Evolutionary conservation across 1,140 invertebrate genomes (phyloP), one percentile per base, ranked within the genome.

Genomic region (Tetraneura akinire): DNA sequence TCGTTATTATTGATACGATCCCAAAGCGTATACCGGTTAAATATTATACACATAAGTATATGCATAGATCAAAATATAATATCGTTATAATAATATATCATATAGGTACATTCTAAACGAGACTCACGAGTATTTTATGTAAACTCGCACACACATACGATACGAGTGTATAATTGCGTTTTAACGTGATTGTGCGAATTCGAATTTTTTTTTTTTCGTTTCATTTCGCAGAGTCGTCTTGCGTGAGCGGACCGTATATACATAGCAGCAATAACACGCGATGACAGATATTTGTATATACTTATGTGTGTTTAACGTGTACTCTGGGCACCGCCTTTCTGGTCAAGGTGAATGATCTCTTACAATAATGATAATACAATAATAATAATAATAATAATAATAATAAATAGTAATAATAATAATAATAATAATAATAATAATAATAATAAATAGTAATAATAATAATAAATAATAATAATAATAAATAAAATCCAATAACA

Each of bases 341-440:
- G 71, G 71, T 74, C 71, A 74, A 74, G 71, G 71, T 74, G 71
- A 74, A 74, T 57, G 71, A 74, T 74, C 71, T 74, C 71, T 74
- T 37, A 37, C 32, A 37, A 37, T 37, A 37, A 37, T 37, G 32
- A 37, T 37, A 23, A 29, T 51, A 55, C 11, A 42, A 42, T 21
- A 74, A 74, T 49, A 42, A 42, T 42, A 21, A 62, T 60, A 26
- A 57, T 26, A 26, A 57, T 29, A 18, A 60, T 60, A 18, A 37
- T 66, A 66, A 66, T 60, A 29, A 60, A 13, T n/a, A 23, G 21
- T 11, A 21, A 23, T 13, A 21, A 55, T 55, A 47, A 26, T n/a
- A 21, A 1, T 16, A n/a, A 23, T 47, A 21, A 45, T 62, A 62
- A 32, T 29, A 29, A 60, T 60, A 29, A 62, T 16, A 18, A 66